These are phyloP conservation scores for Heterotis niloticus DNA, from an alignment of 2,113 vertebrate genomes.

Conservation along the genomic window DNA sequence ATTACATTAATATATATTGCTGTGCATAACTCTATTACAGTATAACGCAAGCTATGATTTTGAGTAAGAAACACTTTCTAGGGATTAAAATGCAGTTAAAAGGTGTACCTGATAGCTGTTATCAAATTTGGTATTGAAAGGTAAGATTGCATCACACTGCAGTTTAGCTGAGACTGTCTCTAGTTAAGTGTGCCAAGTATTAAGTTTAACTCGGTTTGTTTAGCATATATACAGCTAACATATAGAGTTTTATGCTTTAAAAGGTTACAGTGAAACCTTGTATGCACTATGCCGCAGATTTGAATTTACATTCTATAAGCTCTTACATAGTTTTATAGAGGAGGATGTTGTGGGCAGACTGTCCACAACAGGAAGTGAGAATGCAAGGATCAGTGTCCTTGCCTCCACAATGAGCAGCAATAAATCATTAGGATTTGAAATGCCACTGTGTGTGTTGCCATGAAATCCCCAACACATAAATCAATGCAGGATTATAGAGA, in stretches of 20 bases:
- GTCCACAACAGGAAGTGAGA: not conserved
- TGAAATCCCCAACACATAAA: not conserved
- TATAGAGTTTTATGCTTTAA: not conserved
- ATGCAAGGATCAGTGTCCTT: not conserved
- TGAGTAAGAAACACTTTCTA: too few relatives aligned
- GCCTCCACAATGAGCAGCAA: not conserved
- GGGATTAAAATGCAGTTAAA: too few relatives aligned
- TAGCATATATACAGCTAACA: not conserved
- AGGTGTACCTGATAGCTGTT: too few relatives aligned
- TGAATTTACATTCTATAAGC: not conserved
- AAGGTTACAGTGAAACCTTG: not conserved
- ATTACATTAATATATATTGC: not conserved
- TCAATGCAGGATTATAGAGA: not conserved
- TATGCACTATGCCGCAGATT: not conserved
- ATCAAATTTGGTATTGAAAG: too few relatives aligned
- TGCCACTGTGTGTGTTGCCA: not conserved
- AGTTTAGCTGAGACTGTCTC: too few relatives aligned
- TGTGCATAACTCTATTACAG: not conserved
- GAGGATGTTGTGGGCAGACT: not conserved
- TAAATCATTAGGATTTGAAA: not conserved
- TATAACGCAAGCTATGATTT: not conserved
- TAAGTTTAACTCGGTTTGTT: too few relatives aligned
- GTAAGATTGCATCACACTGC: too few relatives aligned
- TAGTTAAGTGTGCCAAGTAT: too few relatives aligned
- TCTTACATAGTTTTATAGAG: not conserved